These are phyloP conservation scores for Pantherophis alleghaniensis DNA, from an alignment of 2,797 vertebrate species.

Conservation along the genomic window DNA sequence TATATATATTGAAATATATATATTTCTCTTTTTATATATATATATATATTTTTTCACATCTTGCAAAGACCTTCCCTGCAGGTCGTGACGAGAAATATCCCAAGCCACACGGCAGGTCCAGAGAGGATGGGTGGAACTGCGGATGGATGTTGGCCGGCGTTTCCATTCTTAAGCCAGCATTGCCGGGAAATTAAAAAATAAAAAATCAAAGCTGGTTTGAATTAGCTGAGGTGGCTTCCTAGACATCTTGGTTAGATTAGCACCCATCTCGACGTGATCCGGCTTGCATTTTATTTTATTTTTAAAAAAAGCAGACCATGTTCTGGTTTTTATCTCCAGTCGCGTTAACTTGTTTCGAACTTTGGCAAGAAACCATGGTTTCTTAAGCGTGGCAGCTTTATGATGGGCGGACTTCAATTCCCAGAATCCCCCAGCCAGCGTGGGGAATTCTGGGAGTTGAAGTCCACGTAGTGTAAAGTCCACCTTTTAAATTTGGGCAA, in stretches of 20 bases:
- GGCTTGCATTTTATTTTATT: slow-evolving; percentile 42
- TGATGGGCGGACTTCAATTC: neutral
- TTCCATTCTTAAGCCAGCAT: neutral
- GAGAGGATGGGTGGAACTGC: neutral
- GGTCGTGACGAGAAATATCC: no score
- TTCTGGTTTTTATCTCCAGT: slow-evolving; percentile 28
- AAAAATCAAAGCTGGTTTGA: slow-evolving; percentile 24
- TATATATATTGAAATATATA: no score
- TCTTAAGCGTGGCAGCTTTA: neutral
- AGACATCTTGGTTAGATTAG: slow-evolving; percentile 51
- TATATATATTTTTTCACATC: no score
- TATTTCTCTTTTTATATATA: no score
- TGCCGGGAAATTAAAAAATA: neutral
- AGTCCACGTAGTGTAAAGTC: no score
- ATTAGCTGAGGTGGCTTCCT: slow-evolving; percentile 28
- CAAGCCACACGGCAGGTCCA: no score
- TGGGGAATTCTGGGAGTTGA: no score
- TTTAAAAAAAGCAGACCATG: slow-evolving; percentile 3
- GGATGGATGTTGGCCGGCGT: neutral
- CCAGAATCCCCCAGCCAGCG: no score
- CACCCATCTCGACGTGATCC: slow-evolving; percentile 47
- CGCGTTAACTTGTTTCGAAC: slow-evolving; percentile 18
- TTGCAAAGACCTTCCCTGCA: no score
- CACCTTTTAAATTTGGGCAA: no score
- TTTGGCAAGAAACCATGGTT: neutral